Evolutionary conservation across 2,113 vertebrate genomes (phyloP).

Genomic region (Mellivora capensis): DNA sequence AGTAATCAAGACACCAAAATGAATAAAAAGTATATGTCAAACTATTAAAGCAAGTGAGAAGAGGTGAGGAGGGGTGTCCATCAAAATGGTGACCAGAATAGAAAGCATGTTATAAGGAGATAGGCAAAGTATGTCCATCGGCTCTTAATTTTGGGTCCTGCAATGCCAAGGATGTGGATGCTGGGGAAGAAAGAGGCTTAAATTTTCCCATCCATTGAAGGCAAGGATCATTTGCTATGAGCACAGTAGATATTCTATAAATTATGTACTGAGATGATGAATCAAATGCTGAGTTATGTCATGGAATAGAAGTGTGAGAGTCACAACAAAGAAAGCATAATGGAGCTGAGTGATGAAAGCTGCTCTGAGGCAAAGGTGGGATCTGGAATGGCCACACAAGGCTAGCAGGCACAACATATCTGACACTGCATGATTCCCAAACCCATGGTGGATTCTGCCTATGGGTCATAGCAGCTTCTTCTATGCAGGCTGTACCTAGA

Average conservation of each 20-base stretch:
- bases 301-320: accelerated
- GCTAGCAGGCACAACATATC: too few relatives aligned
- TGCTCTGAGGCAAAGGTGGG: not conserved
- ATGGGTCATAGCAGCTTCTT: not conserved
- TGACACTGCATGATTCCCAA: accelerated
- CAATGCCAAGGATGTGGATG: not conserved
- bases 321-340: not conserved
- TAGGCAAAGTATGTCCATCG: accelerated
- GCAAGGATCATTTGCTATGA: not conserved
- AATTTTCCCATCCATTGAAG: not conserved
- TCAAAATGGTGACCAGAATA: not conserved
- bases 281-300: not conserved
- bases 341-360: not conserved
- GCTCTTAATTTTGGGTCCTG: not conserved
- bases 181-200: not conserved
- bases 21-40: not conserved
- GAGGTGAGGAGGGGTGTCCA: not conserved
- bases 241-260: not conserved
- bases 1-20: not conserved
- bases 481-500: accelerated
- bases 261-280: not conserved
- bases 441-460: not conserved
- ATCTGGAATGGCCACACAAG: not conserved
- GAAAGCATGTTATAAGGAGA: accelerated
- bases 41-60: not conserved